Evolutionary conservation across 2,888 invertebrate species (phyloP), one percentile per base, ranked within the genome.

Genomic region (Trissolcus japonicus): DNA sequence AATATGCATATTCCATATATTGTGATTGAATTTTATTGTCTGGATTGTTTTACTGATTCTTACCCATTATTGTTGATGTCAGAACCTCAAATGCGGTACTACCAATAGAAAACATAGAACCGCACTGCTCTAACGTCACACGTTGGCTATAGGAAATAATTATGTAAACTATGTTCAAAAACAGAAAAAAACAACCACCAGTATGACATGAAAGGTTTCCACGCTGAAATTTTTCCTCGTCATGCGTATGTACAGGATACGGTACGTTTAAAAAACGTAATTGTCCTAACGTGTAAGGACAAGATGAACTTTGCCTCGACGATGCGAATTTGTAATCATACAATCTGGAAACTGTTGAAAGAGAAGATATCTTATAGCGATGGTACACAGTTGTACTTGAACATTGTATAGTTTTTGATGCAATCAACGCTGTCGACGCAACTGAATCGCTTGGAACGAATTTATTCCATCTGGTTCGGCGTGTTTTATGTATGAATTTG

Each of bases 241-340:
- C 6, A 16, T 14, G 16, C 11, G 1, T 46, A 14, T 14, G 11
- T 46, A 16, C 59, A 60, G 25, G 59, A 60, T 17, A 60, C 59
- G 16, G 29, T 60, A 14, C 59, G 48, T 16, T 17, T 48, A 9
- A 60, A 48, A 48, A 60, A 46, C 9, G 53, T 60, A 53, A 7
- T 4, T n/a, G 78, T 79, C 51, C 60, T 80, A 9, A 77, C 73
- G 25, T 51, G 61, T 1, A 74, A 68, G 43, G 82, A 83, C 43
- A 82, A 82, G 74, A 82, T 84, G 82, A 85, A 83, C 69, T 83
- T 80, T 54, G 56, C 25, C 50, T 79, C 83, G 6, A 80, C 80
- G 7, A 57, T 40, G 17, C 46, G 51, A 25, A 17, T 67, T 9
- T 67, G 75, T 69, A 61, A 82, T 59, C 63, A 69, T 35, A 76